Conservation (phyloP, 1,140 invertebrate genomes). For the Orussus abietinus region DNA sequence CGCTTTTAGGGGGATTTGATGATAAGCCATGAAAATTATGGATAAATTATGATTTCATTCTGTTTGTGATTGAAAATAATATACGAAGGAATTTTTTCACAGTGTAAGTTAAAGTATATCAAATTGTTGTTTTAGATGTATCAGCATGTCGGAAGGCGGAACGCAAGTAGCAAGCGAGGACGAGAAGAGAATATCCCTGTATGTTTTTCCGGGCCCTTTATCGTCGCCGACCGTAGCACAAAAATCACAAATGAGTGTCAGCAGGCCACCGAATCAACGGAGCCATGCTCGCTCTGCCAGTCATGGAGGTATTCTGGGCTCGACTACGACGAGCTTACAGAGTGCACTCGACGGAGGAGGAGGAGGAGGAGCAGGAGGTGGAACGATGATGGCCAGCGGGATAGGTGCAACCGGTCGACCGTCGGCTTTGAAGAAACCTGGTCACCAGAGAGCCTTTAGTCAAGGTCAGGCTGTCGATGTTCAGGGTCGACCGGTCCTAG, state of each 20-base stretch:
- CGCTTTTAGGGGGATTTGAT: neutral
- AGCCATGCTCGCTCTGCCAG: constrained; percentile 72
- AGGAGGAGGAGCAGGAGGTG: constrained; percentile 7
- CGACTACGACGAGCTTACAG: constrained; percentile 44
- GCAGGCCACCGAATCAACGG: constrained; percentile 33
- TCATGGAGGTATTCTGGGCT: constrained; percentile 66
- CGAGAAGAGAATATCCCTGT: constrained; percentile 41
- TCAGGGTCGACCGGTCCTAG: constrained; percentile 51
- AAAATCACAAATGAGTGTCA: neutral
- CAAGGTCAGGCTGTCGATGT: constrained; percentile 76
- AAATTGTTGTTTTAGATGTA: constrained; percentile 40
- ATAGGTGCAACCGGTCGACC: constrained; percentile 52
- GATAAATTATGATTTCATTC: too few species aligned
- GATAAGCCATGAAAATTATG: neutral
- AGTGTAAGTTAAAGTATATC: too few species aligned
- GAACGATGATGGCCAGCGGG: constrained; percentile 29
- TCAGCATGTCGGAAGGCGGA: constrained; percentile 47
- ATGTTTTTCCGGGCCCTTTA: constrained; percentile 39
- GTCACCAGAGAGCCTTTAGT: constrained; percentile 80
- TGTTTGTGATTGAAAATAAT: too few species aligned
- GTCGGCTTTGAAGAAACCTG: constrained; percentile 66
- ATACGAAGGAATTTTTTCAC: too few species aligned
- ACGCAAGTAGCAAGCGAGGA: constrained; percentile 43
- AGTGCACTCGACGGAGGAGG: constrained; percentile 9
- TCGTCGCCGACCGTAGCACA: constrained; percentile 8